A percentile compares a stretch with the other conserved stretches of the same genome.
phyloP scores from a whole-genome alignment of 30 jellyfish, hydroid and myxozoan genomes.

The Hydractinia echinata region DNA sequence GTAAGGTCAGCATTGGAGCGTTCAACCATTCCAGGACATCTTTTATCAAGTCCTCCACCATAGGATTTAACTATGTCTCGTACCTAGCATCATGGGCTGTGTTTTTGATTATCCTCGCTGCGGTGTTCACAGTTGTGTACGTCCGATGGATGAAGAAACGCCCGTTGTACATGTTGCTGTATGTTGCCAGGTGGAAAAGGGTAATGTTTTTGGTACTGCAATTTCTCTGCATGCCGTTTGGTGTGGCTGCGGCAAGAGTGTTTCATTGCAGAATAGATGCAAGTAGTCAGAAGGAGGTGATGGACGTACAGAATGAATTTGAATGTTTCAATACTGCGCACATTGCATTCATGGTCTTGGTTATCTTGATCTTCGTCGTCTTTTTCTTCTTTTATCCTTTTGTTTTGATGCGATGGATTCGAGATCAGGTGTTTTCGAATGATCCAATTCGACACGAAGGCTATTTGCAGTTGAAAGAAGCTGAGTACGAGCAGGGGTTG shows the following conservation, averaged over 20 bases:
- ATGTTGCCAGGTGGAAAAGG: slow-evolving; percentile 78
- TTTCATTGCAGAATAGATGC: slow-evolving; percentile 74
- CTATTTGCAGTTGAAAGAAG: slow-evolving; percentile 85
- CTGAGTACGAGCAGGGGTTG: slow-evolving; percentile 89
- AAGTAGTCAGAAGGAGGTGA: slow-evolving; percentile 26
- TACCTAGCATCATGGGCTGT: slow-evolving; percentile 80
- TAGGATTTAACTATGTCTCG: slow-evolving; percentile 67
- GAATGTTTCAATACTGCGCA: slow-evolving; percentile 49
- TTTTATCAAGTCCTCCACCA: slow-evolving; percentile 54
- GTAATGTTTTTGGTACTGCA: slow-evolving; percentile 57
- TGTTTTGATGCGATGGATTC: slow-evolving; percentile 33
- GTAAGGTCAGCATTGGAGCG: slow-evolving; percentile 80
- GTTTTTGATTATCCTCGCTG: slow-evolving; percentile 42
- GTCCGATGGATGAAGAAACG: slow-evolving; percentile 54
- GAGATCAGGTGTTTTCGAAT: slow-evolving; percentile 63
- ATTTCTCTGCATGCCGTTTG: slow-evolving; percentile 75
- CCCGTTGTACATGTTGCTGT: slow-evolving; percentile 73
- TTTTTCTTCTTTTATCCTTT: slow-evolving; percentile 61
- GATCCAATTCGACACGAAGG: slow-evolving; percentile 79
- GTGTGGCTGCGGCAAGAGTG: slow-evolving; percentile 78
- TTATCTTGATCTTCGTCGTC: slow-evolving; percentile 38
- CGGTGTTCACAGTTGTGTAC: slow-evolving; percentile 40
- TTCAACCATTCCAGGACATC: slow-evolving; percentile 72
- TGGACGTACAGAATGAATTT: slow-evolving; percentile 75
- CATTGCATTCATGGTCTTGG: slow-evolving; percentile 51